Evolutionary conservation across 2,888 invertebrate genomes (phyloP).

Genomic region (Agrotis puta): DNA sequence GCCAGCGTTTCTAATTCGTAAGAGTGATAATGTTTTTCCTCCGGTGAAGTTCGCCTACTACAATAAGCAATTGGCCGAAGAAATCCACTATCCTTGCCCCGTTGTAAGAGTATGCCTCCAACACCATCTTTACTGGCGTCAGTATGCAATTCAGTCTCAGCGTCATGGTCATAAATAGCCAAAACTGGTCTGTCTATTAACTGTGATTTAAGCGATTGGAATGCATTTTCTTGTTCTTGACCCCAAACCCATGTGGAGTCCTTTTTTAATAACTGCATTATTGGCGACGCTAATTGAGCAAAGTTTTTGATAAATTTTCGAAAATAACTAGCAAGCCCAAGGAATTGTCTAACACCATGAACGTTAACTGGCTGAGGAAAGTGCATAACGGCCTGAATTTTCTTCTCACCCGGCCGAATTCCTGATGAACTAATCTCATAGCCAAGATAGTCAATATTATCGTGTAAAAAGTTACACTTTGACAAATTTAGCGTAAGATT

Average conservation of each 20-base stretch:
- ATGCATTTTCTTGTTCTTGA: not conserved
- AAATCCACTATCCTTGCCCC: not conserved
- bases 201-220: not conserved
- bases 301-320: not conserved
- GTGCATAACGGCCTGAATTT: not conserved
- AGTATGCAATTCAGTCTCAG: too few species aligned
- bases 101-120: not conserved
- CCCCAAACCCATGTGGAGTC: not conserved
- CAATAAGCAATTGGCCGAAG: not conserved
- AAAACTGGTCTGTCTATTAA: not conserved
- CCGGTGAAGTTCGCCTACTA: not conserved
- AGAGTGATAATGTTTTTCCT: too few species aligned
- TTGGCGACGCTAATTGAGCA: not conserved
- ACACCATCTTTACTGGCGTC: not conserved
- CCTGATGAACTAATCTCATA: not conserved
- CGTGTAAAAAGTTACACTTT: not conserved
- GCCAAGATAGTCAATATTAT: not conserved
- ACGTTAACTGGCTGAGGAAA: slow-evolving; percentile 2
- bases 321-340: not conserved
- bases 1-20: too few species aligned
- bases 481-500: not conserved
- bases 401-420: not conserved
- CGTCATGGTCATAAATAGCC: not conserved
- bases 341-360: not conserved
- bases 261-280: not conserved